A percentile compares a stretch with the other conserved stretches of the same genome.
Evolutionary conservation across 2,797 vertebrate genomes (phyloP).

Genomic region (Nothura maculosa): DNA sequence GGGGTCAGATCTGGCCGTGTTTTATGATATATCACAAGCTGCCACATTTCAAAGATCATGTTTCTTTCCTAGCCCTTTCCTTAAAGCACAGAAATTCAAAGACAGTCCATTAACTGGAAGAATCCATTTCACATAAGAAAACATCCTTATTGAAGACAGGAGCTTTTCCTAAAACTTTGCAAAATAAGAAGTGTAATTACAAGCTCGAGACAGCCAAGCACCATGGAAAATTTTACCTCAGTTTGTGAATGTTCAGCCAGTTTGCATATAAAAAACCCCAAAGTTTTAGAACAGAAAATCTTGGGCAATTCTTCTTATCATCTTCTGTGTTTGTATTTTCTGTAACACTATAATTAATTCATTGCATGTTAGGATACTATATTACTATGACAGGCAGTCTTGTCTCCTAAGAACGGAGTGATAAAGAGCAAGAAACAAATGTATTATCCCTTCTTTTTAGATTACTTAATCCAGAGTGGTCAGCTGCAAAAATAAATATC

Average conservation of each 20-base stretch:
- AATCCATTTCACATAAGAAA: slow-evolving; percentile 9
- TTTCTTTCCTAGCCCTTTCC: not conserved
- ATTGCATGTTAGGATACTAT: not conserved
- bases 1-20: rapidly evolving
- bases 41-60: not conserved
- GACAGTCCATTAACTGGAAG: not conserved
- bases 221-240: slow-evolving; percentile 58
- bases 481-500: slow-evolving; percentile 3
- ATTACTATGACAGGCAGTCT: not conserved
- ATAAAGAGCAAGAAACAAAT: not conserved
- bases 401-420: not conserved
- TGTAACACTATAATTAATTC: not conserved
- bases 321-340: not conserved
- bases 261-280: slow-evolving; percentile 10
- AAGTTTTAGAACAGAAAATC: slow-evolving; percentile 39
- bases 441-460: not conserved
- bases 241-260: slow-evolving; percentile 36
- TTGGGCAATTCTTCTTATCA: not conserved
- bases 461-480: not conserved
- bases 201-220: slow-evolving; percentile 22
- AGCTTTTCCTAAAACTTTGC: not conserved
- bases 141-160: not conserved
- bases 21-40: not conserved
- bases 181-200: slow-evolving; percentile 31
- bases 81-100: not conserved